A percentile compares a stretch with the other conserved stretches of the same genome.
These are phyloP conservation scores for Stomatorhinus walkeri DNA, from an alignment of 2,797 vertebrate genomes.

Conservation along the genomic window DNA sequence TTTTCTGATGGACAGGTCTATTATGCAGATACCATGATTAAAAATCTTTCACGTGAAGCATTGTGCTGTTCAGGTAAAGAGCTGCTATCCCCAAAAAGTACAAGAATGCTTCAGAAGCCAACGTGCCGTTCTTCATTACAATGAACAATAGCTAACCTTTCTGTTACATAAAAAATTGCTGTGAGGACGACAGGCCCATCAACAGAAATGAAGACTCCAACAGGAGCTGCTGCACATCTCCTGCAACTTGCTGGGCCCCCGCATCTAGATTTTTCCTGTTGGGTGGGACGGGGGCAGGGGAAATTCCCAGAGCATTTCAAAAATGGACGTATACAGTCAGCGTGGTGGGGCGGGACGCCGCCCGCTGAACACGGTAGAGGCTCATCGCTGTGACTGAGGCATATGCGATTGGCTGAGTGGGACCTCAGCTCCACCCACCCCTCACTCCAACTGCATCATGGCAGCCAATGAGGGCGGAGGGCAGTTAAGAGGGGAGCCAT, in stretches of 20 bases:
- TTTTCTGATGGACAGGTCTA: conserved; percentile 9
- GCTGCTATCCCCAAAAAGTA: neutral
- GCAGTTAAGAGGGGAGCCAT: neutral
- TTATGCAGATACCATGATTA: conserved; percentile 11
- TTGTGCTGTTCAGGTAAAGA: neutral
- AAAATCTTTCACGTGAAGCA: neutral
- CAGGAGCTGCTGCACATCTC: conserved; percentile 24
- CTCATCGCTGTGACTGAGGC: neutral
- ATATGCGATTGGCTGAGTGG: neutral
- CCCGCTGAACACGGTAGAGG: neutral
- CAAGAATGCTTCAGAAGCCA: neutral
- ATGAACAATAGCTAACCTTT: conserved; percentile 27
- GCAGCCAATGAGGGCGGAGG: neutral
- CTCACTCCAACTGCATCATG: neutral
- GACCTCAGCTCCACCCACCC: neutral
- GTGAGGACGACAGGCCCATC: conserved; percentile 27
- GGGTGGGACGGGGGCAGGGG: conserved; percentile 17
- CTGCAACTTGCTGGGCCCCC: conserved; percentile 31
- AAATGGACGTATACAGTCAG: neutral
- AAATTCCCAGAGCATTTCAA: neutral
- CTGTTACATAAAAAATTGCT: conserved; percentile 37
- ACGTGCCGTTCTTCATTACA: conserved; percentile 29
- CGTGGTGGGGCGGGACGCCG: neutral
- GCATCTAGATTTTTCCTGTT: conserved; percentile 32
- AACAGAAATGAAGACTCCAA: conserved; percentile 28